Evolutionary conservation across 2,888 invertebrate species (phyloP).

Genomic region (Drosophila hamatofila): DNA sequence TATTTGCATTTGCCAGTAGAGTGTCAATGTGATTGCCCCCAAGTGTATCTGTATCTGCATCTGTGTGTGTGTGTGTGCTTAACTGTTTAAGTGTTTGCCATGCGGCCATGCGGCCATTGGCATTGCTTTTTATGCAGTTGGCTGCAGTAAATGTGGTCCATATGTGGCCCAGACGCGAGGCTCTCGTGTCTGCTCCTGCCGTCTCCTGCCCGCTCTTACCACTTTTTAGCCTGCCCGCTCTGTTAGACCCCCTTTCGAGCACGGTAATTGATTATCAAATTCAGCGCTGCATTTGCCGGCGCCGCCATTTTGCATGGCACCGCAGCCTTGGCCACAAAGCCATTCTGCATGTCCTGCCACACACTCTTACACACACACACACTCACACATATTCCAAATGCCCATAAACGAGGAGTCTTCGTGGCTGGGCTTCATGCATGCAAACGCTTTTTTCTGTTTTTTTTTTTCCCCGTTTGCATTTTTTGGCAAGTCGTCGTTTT

Average conservation of each 20-base stretch:
- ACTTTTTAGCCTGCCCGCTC: neutral
- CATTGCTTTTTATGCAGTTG: conserved; percentile 47
- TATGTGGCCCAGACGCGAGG: conserved; percentile 45
- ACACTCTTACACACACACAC: conserved; percentile 17
- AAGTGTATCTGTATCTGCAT: conserved; percentile 3
- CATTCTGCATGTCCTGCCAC: conserved; percentile 30
- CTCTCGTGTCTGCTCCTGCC: conserved; percentile 5
- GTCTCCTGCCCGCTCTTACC: neutral
- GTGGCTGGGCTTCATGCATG: conserved; percentile 18
- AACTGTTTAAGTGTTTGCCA: conserved; percentile 22
- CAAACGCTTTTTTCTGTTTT: neutral
- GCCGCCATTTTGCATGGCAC: conserved; percentile 46
- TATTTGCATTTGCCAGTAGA: conserved; percentile 44
- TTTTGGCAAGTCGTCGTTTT: conserved; percentile 55
- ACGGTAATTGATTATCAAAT: conserved; percentile 79
- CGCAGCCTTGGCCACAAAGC: conserved; percentile 42
- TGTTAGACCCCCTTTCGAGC: conserved; percentile 25
- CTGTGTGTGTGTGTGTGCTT: conserved; percentile 13
- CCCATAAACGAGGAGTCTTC: conserved; percentile 13
- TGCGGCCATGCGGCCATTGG: conserved; percentile 36
- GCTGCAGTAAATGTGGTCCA: conserved; percentile 57
- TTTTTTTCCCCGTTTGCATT: conserved; percentile 8
- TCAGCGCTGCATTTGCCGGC: conserved; percentile 65
- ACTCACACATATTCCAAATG: conserved; percentile 4
- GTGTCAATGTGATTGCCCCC: conserved; percentile 49